Base-by-base conservation (phyloP, 2,797 vertebrate species). In the Cyclura pinguis region DNA sequence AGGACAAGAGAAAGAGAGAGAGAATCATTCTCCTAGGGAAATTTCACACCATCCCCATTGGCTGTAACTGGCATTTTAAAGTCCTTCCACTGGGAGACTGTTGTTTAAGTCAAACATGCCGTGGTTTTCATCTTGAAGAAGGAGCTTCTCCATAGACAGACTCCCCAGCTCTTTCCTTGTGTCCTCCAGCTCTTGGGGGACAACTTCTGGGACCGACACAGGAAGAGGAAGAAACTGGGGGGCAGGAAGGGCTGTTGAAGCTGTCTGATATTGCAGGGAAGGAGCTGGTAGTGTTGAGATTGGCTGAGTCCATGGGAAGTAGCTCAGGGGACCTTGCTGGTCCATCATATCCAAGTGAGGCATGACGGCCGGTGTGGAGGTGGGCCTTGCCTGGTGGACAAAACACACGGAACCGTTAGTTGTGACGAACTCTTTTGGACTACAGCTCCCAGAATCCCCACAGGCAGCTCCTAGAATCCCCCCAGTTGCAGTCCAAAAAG, bases 251-350 rank as follows among this genome's bases (percentile, higher is more conserved):
- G 98, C 92, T 16, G 97, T 91, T 6, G 98, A 89, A 57, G 97
- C 94, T 0, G 98, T 88, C 0, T 97, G 94, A 85, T 98, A 98
- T 90, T 97, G 98, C 88, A 98, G 94, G 32, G 97, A 94, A 97
- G 97, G 91, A 83, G 95, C 84, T n/a, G 97, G 96, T 94, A 98
- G 92, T 0, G 97, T 97, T 4, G 98, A 95, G 77, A 99, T 97
- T 4, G 98, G 98, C 89, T 98, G 98, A 89, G 98, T 97, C 99
- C 99, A 99, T 0, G 98, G 98, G 78, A 99, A 98, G 91, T 99
- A 99, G 0, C 98, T 95, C 88, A 99, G 90, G 1, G 98, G 98
- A 0, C 96, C 86, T 94, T 97, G 98, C 91, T 98, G 97, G 72
- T 99, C 99, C 0, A 97, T 94, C 78, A 97, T 95, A 86, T 99